Conservation (phyloP, 2,113 vertebrate species). For the Alethe diademata region DNA sequence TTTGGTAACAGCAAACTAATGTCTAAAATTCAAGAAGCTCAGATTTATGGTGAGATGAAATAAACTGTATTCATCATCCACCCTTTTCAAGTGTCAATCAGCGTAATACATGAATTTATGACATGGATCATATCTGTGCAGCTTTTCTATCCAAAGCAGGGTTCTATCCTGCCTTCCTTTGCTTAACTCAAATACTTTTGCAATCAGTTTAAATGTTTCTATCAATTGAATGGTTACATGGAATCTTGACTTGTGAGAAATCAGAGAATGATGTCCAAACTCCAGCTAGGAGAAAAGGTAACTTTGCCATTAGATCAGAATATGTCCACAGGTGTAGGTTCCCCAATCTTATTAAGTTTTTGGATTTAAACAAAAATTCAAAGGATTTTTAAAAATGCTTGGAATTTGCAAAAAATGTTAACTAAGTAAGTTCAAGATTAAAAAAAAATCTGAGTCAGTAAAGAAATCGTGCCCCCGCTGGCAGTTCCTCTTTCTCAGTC, state of each 20-base stretch:
- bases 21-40: not conserved
- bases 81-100: not conserved
- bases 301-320: not conserved
- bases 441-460: not conserved
- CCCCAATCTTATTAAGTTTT: not conserved
- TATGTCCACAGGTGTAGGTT: not conserved
- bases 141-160: not conserved
- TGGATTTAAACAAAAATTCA: not conserved
- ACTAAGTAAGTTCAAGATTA: not conserved
- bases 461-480: not conserved
- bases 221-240: not conserved
- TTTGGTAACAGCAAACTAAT: not conserved
- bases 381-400: not conserved
- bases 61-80: not conserved
- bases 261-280: not conserved
- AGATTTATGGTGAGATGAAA: not conserved
- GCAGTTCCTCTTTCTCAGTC: not conserved
- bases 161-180: not conserved
- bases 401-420: not conserved
- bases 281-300: not conserved
- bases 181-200: not conserved
- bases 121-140: accelerated
- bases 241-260: not conserved
- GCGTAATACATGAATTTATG: accelerated
- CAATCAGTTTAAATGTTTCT: not conserved